Evolutionary conservation across 2,888 invertebrate species (phyloP).

Genomic region (Fragum sueziense): DNA sequence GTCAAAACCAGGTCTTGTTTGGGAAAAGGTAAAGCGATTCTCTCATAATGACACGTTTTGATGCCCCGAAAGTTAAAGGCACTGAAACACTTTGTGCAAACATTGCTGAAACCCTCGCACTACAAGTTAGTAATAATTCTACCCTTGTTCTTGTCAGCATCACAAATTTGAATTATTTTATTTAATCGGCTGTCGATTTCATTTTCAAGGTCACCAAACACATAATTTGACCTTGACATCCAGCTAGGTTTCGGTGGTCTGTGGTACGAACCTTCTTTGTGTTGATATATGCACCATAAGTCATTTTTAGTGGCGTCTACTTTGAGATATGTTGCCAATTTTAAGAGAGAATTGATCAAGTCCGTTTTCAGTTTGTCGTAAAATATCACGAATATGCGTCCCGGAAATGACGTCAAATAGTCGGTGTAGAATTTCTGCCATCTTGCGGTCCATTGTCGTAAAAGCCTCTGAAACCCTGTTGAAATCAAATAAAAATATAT

Average conservation of each 20-base stretch:
- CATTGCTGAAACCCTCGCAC: too few species aligned
- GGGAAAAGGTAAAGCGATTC: too few species aligned
- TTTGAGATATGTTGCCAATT: not conserved
- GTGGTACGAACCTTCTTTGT: constrained; percentile 3
- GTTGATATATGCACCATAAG: not conserved
- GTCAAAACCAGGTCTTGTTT: too few species aligned
- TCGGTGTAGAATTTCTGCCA: not conserved
- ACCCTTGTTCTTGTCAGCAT: not conserved
- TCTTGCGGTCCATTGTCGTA: not conserved
- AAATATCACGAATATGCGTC: not conserved
- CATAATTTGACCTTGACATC: not conserved
- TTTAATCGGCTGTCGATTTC: not conserved
- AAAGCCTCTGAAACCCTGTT: not conserved
- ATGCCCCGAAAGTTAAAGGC: too few species aligned
- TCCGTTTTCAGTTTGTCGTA: constrained; percentile 3
- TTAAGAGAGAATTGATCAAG: not conserved
- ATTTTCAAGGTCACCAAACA: not conserved
- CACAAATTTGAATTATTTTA: not conserved
- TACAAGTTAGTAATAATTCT: not conserved
- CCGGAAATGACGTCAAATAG: not conserved
- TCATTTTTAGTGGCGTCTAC: not conserved
- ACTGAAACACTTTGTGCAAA: too few species aligned
- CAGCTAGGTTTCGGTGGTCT: not conserved
- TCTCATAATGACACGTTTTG: too few species aligned
- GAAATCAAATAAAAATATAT: too few species aligned